Conservation (phyloP, 2,797 vertebrate genomes). For the Ceryle rudis region DNA sequence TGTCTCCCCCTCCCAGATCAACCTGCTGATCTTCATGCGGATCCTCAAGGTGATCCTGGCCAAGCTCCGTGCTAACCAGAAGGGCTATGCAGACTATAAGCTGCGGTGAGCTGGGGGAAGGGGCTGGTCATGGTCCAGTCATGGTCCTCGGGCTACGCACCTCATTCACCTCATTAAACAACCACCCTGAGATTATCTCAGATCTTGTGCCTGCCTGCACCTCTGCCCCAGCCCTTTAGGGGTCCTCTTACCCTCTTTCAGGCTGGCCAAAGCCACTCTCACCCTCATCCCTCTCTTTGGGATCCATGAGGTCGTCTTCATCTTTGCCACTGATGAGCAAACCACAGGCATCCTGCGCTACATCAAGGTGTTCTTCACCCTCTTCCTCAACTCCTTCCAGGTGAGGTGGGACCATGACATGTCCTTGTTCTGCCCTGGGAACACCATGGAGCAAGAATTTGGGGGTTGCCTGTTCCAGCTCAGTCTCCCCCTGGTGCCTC, state of each 20-base stretch:
- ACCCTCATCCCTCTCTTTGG: slow-evolving; percentile 88
- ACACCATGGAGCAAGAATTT: rapidly evolving
- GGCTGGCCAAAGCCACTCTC: slow-evolving; percentile 86
- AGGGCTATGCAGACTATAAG: slow-evolving; percentile 84
- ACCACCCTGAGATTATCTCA: neutral
- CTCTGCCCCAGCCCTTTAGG: neutral
- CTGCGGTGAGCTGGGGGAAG: slow-evolving; percentile 28
- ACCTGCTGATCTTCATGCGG: slow-evolving; percentile 87
- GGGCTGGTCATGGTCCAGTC: rapidly evolving
- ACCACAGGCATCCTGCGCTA: slow-evolving; percentile 83
- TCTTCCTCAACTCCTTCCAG: slow-evolving; percentile 89
- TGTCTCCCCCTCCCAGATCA: slow-evolving; percentile 76
- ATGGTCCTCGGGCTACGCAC: rapidly evolving
- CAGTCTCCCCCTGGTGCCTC: rapidly evolving
- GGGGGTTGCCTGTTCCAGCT: neutral
- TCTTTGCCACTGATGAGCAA: slow-evolving; percentile 87
- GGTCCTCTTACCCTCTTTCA: neutral
- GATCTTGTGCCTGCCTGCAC: neutral
- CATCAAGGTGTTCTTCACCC: slow-evolving; percentile 84
- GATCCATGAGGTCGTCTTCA: slow-evolving; percentile 86
- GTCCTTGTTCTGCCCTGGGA: neutral
- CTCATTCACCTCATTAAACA: rapidly evolving
- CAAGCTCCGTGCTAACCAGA: slow-evolving; percentile 86
- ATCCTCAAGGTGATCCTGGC: slow-evolving; percentile 87
- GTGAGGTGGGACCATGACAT: neutral